These are phyloP conservation scores for Charina bottae DNA, from an alignment of 2,113 vertebrate species.

Conservation along the genomic window DNA sequence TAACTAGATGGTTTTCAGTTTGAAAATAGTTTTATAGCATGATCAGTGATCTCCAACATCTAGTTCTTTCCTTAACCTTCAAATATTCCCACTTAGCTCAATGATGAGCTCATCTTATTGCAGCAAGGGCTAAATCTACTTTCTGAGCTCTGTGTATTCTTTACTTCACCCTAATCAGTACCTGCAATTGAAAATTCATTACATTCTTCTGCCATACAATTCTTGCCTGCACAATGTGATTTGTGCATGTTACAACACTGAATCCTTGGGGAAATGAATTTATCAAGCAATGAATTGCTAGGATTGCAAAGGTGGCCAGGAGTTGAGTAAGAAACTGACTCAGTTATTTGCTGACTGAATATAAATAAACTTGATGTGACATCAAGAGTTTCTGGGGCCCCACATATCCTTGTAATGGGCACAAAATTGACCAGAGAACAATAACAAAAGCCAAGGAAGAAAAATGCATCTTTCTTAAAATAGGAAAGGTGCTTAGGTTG, in stretches of 20 bases:
- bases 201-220: constrained; percentile 26
- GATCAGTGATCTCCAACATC: background rate
- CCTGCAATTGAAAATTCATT: constrained; percentile 58
- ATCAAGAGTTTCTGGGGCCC: background rate
- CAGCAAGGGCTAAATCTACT: constrained; percentile 54
- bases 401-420: background rate
- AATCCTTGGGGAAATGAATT: constrained; percentile 56
- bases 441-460: background rate
- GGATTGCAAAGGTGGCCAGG: background rate
- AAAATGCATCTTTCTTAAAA: background rate
- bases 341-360: constrained; percentile 7
- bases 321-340: background rate
- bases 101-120: background rate
- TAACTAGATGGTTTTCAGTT: background rate
- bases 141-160: constrained; percentile 3
- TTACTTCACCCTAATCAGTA: constrained; percentile 52
- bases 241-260: constrained; percentile 56
- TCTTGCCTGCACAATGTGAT: constrained; percentile 43
- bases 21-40: background rate
- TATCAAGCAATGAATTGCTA: constrained; percentile 24
- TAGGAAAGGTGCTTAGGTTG: background rate
- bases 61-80: background rate
- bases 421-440: background rate
- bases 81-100: background rate
- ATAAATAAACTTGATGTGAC: constrained; percentile 17